Conservation (phyloP, 2,888 invertebrate species). For the Caenorhabditis auriculariae region DNA sequence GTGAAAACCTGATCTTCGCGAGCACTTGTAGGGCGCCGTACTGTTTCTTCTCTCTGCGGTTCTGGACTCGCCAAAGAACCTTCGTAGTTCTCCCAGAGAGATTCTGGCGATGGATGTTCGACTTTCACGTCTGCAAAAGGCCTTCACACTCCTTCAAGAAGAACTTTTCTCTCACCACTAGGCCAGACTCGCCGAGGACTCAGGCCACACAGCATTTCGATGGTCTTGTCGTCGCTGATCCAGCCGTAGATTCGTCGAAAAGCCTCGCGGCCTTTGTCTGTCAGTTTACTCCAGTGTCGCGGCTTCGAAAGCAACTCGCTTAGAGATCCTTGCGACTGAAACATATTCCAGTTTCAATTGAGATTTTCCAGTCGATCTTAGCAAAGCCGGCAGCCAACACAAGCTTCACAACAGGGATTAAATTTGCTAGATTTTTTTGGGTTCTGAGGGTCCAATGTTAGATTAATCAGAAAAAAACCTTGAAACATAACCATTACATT, state of each 20-base stretch:
- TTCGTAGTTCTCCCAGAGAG: conserved; percentile 39
- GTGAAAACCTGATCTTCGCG: conserved; percentile 32
- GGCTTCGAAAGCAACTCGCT: conserved; percentile 97
- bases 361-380: too few relatives aligned
- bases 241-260: conserved; percentile 99
- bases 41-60: too few relatives aligned
- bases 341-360: too few relatives aligned
- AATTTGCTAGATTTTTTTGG: too few relatives aligned
- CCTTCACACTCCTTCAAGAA: not conserved
- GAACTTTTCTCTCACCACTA: conserved; percentile 7
- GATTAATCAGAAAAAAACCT: too few relatives aligned
- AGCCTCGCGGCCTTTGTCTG: conserved; percentile 97
- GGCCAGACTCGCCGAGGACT: conserved; percentile 55
- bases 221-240: conserved; percentile 96
- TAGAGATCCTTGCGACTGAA: conserved; percentile 83
- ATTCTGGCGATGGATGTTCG: conserved; percentile 57
- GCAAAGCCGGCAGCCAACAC: too few relatives aligned
- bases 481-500: too few relatives aligned
- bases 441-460: too few relatives aligned
- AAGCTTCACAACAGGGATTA: too few relatives aligned
- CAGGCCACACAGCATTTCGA: conserved; percentile 92
- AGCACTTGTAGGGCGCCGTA: conserved; percentile 28
- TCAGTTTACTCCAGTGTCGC: conserved; percentile 98
- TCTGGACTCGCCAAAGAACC: too few relatives aligned
- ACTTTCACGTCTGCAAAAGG: conserved; percentile 42